These are phyloP conservation scores for Nephrotoma guestfalica DNA, from an alignment of 2,888 invertebrate genomes.

Conservation along the genomic window DNA sequence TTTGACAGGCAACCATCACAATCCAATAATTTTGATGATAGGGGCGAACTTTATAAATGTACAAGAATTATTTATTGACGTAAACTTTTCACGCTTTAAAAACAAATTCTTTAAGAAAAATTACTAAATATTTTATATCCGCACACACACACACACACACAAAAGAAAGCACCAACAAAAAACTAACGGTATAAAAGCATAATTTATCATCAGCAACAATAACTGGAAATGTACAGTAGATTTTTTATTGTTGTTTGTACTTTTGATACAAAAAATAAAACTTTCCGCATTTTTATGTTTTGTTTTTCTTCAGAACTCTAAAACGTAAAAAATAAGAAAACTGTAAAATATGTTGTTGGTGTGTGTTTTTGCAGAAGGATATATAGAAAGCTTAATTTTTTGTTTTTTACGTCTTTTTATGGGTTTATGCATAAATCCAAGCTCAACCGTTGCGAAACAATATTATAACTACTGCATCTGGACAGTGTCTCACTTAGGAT, in stretches of 20 bases:
- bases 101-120: background rate
- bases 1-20: background rate
- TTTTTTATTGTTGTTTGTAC: background rate
- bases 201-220: background rate
- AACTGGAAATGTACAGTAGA: background rate
- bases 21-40: background rate
- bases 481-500: too few species aligned
- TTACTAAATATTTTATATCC: background rate
- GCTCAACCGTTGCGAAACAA: too few species aligned
- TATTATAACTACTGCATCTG: too few species aligned
- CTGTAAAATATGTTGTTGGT: background rate
- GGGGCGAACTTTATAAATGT: background rate
- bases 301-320: background rate
- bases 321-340: background rate
- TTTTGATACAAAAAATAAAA: background rate
- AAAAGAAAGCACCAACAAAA: background rate
- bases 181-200: background rate
- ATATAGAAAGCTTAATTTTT: too few species aligned
- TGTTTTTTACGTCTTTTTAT: too few species aligned
- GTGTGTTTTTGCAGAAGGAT: too few species aligned
- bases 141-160: background rate
- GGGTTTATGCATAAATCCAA: too few species aligned
- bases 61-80: background rate
- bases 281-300: background rate
- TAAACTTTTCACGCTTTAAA: background rate